A percentile compares a stretch with the other conserved stretches of the same genome.
Conservation (phyloP, 2,888 invertebrate genomes). For the Papilio protenor region DNA sequence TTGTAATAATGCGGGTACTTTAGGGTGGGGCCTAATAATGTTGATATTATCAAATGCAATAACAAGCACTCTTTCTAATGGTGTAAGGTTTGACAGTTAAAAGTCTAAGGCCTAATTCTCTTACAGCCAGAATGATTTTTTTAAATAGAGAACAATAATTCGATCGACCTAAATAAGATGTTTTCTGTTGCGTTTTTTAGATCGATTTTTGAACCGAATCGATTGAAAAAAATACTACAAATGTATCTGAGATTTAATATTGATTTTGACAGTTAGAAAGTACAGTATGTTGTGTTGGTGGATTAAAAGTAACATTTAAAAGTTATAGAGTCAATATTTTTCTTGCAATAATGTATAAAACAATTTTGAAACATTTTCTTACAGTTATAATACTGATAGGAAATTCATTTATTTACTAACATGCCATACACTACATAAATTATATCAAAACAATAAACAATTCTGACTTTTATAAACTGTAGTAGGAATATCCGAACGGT, state of each 20-base stretch:
- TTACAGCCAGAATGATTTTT: neutral
- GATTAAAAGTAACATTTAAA: neutral
- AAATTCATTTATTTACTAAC: constrained; percentile 43
- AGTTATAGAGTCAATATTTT: neutral
- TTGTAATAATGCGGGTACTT: constrained; percentile 38
- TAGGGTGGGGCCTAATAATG: neutral
- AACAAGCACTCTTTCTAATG: neutral
- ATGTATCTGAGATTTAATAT: neutral
- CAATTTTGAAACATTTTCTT: neutral
- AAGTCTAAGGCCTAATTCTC: neutral
- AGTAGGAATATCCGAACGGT: constrained; percentile 44
- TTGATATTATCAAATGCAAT: neutral
- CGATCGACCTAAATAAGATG: neutral
- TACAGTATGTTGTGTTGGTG: neutral
- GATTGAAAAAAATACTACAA: neutral
- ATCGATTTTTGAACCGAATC: neutral
- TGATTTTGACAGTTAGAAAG: neutral
- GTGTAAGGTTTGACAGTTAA: neutral
- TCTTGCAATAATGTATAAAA: neutral
- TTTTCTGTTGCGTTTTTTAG: too few relatives aligned
- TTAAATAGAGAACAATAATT: neutral
- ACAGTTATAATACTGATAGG: constrained; percentile 39
- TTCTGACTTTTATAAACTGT: constrained; percentile 47
- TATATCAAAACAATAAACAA: constrained; percentile 47
- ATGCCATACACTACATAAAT: constrained; percentile 47